Percentiles rank a stretch among this genome's conserved stretches.
phyloP scores from a whole-genome alignment of 2,113 vertebrate genomes.

The Erinaceus europaeus region DNA sequence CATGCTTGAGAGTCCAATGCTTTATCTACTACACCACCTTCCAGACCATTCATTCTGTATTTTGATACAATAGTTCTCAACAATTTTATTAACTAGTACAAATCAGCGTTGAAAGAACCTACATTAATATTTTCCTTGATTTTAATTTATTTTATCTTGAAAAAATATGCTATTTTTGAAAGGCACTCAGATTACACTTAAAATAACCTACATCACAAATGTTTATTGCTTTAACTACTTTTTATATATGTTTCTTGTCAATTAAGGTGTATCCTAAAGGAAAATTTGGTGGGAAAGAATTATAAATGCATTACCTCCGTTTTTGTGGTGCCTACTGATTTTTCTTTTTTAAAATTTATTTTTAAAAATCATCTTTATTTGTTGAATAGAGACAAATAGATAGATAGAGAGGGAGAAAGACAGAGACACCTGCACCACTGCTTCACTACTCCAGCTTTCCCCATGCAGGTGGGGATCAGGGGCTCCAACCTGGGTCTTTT shows the following conservation, averaged over 20 bases:
- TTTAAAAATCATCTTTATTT: too few relatives aligned
- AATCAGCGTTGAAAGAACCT: background rate
- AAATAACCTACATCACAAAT: slow-evolving; percentile 6
- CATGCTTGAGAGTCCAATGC: too few relatives aligned
- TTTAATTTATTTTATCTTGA: background rate
- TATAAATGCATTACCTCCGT: background rate
- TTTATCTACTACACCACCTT: too few relatives aligned
- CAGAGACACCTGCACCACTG: too few relatives aligned
- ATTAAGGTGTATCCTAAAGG: background rate
- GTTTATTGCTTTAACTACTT: background rate
- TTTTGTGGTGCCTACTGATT: background rate
- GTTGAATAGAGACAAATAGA: too few relatives aligned
- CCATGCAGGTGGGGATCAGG: too few relatives aligned
- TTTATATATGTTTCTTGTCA: background rate
- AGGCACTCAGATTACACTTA: background rate
- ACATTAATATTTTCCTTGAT: background rate
- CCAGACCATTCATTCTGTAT: background rate
- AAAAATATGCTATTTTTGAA: background rate
- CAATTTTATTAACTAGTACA: background rate
- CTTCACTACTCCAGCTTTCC: too few relatives aligned
- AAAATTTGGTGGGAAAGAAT: background rate
- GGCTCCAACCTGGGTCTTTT: too few relatives aligned
- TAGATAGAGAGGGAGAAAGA: too few relatives aligned
- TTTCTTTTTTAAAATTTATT: too few relatives aligned
- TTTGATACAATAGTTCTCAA: background rate